Evolutionary conservation across 2,797 vertebrate genomes (phyloP), one percentile per base, ranked within the genome.

Genomic region (Hydrolagus colliei): DNA sequence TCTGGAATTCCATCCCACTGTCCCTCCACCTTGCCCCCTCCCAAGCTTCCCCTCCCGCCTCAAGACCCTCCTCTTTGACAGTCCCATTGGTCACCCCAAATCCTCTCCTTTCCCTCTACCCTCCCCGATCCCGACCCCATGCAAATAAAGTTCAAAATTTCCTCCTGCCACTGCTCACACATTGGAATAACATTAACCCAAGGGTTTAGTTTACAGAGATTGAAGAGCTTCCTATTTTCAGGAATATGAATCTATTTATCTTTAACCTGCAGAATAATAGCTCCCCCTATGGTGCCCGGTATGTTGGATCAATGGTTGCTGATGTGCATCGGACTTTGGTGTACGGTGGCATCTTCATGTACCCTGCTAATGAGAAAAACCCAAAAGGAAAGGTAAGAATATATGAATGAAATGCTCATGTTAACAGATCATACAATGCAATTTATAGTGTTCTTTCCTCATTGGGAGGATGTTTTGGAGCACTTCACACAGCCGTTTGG

Each of bases 251-350:
- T 84, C 11, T 35, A 71, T 5, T 18, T 52, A 22, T 71, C 65
- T 85, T 77, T 85, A 62, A 72, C 32, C 88, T 87, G 16, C 73
- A 99, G 98, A 96, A 97, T 87, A 95, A 96, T 65, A 96, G 95
- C 62, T 93, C 95, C 52, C 95, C 97, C 0, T 99, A 98, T 11
- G 97, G 97, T 6, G 96, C 95, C 16, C 93, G 97, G 77, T 99
- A 99, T 1, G 92, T 99, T 86, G 98, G 98, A 8, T 99, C 98
- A 65, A 99, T 99, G 97, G 97, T 99, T 0, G 98, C 98, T 61
- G 97, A 99, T 63, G 96, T 98, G 67, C 97, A 99, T 90, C 95
- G 97, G 72, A 99, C 98, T 0, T 90, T 99, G 89, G 96, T 99
- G 10, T 99, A 99, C 0, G 98, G 98, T 90, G 98, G 97, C 65